Base-by-base conservation (phyloP, 2,797 vertebrate genomes). In the Cirrhinus mrigala region DNA sequence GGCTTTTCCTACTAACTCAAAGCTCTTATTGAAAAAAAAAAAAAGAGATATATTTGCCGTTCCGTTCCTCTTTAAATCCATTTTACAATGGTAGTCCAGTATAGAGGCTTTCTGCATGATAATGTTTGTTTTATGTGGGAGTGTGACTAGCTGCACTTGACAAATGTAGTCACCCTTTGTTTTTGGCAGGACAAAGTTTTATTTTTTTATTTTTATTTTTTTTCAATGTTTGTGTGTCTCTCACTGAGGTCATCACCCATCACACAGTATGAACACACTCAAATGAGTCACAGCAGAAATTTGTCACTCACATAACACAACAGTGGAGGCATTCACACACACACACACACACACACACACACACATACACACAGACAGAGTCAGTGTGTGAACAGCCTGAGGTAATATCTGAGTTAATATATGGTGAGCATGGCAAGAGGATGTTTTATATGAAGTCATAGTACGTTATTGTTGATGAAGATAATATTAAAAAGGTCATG, bases 231-330 rank as follows among this genome's bases (percentile, higher is more conserved):
- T 78, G 75, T 76, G 27, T 64, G 75, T 73, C 20, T 89, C 20
- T 64, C n/a, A 27, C 73, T 77, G 76, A 87, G 74, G 69, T 86
- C 70, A 74, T 85, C 79, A 50, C 66, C 75, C 22, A 77, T 87
- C 79, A 69, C 75, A 20, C 71, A 50, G 29, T 27, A 56, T 68
- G 70, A 81, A 58, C 71, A 75, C 24, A 54, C 40, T 76, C 79
- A 85, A 86, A 79, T 75, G 79, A 84, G 79, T 79, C 80, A 74
- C 50, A 52, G 81, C 52, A 24, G 50, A 79, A 85, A 78, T 52
- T 48, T 62, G 81, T 71, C 84, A 82, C 37, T 87, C 66, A 69
- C 66, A 82, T 40, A 62, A 50, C 77, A 84, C 58, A 80, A 84
- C 74, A 79, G 81, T 54, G 48, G 77, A 40, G 52, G 64, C 82